phyloP scores from a whole-genome alignment of 1,140 invertebrate genomes.

The Caenorhabditis tropicalis region DNA sequence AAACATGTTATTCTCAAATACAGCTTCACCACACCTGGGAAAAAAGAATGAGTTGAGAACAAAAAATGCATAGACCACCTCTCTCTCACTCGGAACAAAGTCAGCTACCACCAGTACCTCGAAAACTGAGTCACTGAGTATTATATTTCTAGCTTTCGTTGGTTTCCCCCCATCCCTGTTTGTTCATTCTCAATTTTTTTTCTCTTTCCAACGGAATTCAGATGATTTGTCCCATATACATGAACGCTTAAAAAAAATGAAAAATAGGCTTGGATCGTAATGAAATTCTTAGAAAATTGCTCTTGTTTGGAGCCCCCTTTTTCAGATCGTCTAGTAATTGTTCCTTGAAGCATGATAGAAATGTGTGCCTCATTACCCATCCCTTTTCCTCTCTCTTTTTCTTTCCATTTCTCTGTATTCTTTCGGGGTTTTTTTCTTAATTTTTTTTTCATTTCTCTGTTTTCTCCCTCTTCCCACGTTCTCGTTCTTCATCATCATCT shows the following conservation, averaged over 20 bases:
- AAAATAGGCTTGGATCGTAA: too few relatives aligned
- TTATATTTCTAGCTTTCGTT: slow-evolving; percentile 17
- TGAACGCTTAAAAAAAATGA: too few relatives aligned
- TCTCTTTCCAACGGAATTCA: not conserved
- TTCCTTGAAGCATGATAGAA: slow-evolving; percentile 13
- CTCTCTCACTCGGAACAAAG: not conserved
- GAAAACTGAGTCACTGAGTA: slow-evolving; percentile 15
- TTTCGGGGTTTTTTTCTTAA: not conserved
- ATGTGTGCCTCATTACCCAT: slow-evolving; percentile 44
- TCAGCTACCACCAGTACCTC: not conserved
- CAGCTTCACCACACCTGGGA: slow-evolving; percentile 23
- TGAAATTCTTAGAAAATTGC: too few relatives aligned
- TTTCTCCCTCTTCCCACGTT: not conserved
- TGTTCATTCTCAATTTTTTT: not conserved
- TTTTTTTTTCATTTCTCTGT: slow-evolving; percentile 18
- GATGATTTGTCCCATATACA: not conserved
- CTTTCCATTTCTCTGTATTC: not conserved
- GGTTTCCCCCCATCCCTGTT: not conserved
- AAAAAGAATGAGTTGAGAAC: slow-evolving; percentile 4
- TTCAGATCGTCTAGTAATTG: slow-evolving; percentile 28
- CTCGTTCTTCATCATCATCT: not conserved
- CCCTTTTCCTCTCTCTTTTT: slow-evolving; percentile 20
- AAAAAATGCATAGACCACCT: not conserved
- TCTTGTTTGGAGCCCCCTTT: not conserved
- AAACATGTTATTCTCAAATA: not conserved